Evolutionary conservation across 1,140 invertebrate species (phyloP), one percentile per base, ranked within the genome.

Genomic region (Drosophila grimshawi): DNA sequence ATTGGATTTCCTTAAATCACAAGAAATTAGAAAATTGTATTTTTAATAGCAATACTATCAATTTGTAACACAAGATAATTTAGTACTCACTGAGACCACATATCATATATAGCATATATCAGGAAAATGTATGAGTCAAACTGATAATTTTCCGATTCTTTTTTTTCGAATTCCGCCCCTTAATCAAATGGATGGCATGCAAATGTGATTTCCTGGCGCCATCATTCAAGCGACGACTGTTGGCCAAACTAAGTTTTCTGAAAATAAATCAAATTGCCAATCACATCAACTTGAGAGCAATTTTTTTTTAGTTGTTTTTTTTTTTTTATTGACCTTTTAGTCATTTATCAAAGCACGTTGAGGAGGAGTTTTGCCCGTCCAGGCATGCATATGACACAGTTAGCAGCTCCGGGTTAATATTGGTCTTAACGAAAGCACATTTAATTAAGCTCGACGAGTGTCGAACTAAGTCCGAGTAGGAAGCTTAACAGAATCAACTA

Each of bases 181-280:
- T 7, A 52, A 60, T 5, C 27, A 57, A 51, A 53, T 56, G 35
- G 37, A 29, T 61, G 37, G 53, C 60, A 70, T 75, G 60, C 67
- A 76, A 76, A 76, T 76, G 61, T 60, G 59, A 8, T 56, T 59
- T 29, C 0, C n/a, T 43, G 19, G 7, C 19, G 19, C 19, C 19
- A 82, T 75, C 51, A 59, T 53, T 74, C 60, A 78, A 79, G 67
- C 49, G 41, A 51, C 32, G 66, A 56, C 19, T 19, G 19, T 19
- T 19, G 19, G 19, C 19, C 69, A 77, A 81, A 81, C 71, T 76
- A 52, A 76, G 75, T 81, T 85, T 63, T 59, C 64, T 86, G 82
- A 67, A 78, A 86, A 86, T 86, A 86, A 86, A 86, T 86, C 82
- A 86, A 86, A 86, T 79, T 81, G 64, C 45, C 78, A 81, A 86